Base-by-base conservation (phyloP, 2,888 invertebrate genomes). In the Nymphalis urticae region DNA sequence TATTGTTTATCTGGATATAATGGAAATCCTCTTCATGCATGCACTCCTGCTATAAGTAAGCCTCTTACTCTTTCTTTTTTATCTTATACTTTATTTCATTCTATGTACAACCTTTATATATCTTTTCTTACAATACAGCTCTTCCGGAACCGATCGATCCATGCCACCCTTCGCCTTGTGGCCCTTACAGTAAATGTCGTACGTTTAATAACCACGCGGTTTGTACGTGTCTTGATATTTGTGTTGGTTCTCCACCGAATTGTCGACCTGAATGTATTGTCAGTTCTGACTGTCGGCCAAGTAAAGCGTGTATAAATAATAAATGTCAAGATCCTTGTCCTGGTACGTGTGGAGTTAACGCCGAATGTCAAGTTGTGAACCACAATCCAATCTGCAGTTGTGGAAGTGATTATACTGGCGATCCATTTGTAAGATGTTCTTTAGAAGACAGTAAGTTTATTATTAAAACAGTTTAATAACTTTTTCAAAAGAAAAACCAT, bases 351-450 rank as follows among this genome's bases (percentile, higher is more conserved):
- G 97, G 97, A 64, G 90, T 94, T 66, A 95, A 96, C 81, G 96
- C 97, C 51, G 92, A 95, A 78, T 97, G 97, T 82, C 95, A 95
- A 90, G 96, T 96, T 63, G 94, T 96, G 61, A 95, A 96, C 80
- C 97, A 97, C 83, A 96, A 95, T 82, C 97, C 96, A 5, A 94
- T 96, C 78, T 97, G 97, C 86, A 95, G 95, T 82, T 97, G 97
- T 81, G 91, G 94, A 50, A 88, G 88, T 62, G 95, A 94, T 67
- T 95, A 94, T 78, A 93, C 94, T 48, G 97, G 97, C 64, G 96
- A 97, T 93, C 96, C 97, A 24, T 96, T 96, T 80, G 94, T 94
- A 76, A 94, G 95, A 86, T 97, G 97, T 87, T 87, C 90, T 77
- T 81, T 89, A 80, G 93, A 94, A 82, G 93, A 94, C 88, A 93